Evolutionary conservation across 1,140 invertebrate species (phyloP), one percentile per base, ranked within the genome.

Genomic region (Drosophila elegans): DNA sequence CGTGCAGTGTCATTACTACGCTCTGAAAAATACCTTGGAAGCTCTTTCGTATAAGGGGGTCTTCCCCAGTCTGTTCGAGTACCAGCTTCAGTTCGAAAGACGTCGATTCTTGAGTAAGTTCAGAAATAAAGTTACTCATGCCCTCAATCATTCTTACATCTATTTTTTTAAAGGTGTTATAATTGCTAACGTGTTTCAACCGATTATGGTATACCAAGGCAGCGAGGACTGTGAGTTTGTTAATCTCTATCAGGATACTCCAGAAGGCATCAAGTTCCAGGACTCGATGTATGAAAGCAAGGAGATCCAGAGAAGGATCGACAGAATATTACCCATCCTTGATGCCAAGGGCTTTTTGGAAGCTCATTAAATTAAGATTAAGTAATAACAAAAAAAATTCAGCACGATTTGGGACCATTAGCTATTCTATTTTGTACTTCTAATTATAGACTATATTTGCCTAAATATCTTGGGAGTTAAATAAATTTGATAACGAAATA

Each of bases 261-360:
- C 77, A 6, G 21, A 74, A n/a, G 73, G 74, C 3, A 42, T 73
- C 4, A 57, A 52, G 4, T 91, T 83, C 5, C 81, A 80, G 63
- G 61, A 79, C 5, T 63, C 69, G 2, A 38, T 91, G 2, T 91
- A 68, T 27, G 52, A 53, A 4, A 74, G 56, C 16, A 38, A 51
- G 27, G 67, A 41, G 16, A 67, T 80, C 0, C 61, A 78, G 41
- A 7, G 49, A 2, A 45, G 75, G 55, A 53, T 91, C 3, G 54
- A 49, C 0, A 66, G 46, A 4, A 29, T 83, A 9, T 42, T 91
- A 9, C 72, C 81, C 2, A 59, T 80, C 4, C 75, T 77, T 5
- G 84, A 91, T 73, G 53, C 62, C 13, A 85, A 74, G 44, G 90
- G 88, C 0, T 51, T 91, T 4, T 45, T 91, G 5, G 84, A 91